These are phyloP conservation scores for Tinea pellionella DNA, from an alignment of 2,888 invertebrate genomes.

Conservation along the genomic window DNA sequence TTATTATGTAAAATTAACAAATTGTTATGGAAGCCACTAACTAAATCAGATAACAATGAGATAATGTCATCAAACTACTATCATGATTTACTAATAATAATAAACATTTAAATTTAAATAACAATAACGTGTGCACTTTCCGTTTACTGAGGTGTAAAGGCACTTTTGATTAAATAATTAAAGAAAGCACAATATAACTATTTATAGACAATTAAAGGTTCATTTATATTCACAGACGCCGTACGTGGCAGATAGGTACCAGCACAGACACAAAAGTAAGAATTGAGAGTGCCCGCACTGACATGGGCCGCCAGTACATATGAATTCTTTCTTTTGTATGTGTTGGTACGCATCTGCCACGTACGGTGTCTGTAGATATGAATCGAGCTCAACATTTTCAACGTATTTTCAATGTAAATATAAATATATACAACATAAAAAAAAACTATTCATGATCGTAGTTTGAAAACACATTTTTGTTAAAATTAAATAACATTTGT, in stretches of 20 bases:
- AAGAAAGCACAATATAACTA: background rate
- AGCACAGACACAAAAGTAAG: too few species aligned
- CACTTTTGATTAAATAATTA: slow-evolving; percentile 33
- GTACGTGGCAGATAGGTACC: too few species aligned
- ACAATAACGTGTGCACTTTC: slow-evolving; percentile 26
- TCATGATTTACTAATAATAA: slow-evolving; percentile 17
- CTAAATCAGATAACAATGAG: slow-evolving; percentile 24
- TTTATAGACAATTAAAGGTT: background rate
- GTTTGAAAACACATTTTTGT: slow-evolving; percentile 23
- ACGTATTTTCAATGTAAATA: background rate
- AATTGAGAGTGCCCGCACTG: too few species aligned
- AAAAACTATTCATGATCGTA: slow-evolving; percentile 21
- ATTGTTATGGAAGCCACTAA: slow-evolving; percentile 43
- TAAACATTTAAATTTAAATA: slow-evolving; percentile 15
- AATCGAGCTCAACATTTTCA: too few species aligned
- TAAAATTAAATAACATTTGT: slow-evolving; percentile 16
- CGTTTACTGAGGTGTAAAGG: slow-evolving; percentile 45
- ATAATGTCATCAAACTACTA: slow-evolving; percentile 31
- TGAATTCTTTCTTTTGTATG: too few species aligned
- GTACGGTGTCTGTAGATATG: too few species aligned
- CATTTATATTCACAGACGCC: too few species aligned
- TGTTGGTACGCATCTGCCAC: too few species aligned
- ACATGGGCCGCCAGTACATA: too few species aligned
- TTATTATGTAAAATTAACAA: slow-evolving; percentile 34
- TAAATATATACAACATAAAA: background rate